These are phyloP conservation scores for Drosophila teissieri DNA, from an alignment of 1,140 invertebrate species.

Conservation along the genomic window DNA sequence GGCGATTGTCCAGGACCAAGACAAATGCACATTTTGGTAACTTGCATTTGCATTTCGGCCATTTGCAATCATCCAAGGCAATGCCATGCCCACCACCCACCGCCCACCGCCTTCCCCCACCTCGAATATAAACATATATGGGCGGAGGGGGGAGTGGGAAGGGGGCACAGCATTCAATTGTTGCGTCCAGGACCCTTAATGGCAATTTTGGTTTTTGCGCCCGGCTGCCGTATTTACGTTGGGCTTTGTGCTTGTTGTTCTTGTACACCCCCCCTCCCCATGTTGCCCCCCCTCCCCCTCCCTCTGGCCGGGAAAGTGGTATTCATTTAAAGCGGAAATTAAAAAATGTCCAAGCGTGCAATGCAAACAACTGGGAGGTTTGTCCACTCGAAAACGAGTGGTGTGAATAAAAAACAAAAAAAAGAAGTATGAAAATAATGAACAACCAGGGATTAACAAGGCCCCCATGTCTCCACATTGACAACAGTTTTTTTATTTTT, in stretches of 20 bases:
- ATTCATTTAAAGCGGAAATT: constrained; percentile 82
- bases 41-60: constrained; percentile 65
- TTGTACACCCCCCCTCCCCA: neutral
- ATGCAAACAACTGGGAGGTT: constrained; percentile 36
- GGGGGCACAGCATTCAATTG: constrained; percentile 21
- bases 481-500: neutral
- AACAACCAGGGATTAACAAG: constrained; percentile 59
- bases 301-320: constrained; percentile 50
- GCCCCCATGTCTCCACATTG: constrained; percentile 10
- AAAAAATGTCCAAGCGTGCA: constrained; percentile 70
- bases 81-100: neutral
- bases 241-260: constrained; percentile 21
- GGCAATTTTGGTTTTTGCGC: constrained; percentile 43
- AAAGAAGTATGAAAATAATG: constrained; percentile 38
- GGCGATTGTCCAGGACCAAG: constrained; percentile 49
- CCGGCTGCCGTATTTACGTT: neutral
- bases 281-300: neutral
- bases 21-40: constrained; percentile 71
- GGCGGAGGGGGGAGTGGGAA: no score
- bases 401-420: neutral
- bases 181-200: constrained; percentile 47
- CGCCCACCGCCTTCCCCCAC: neutral
- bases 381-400: constrained; percentile 12
- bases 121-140: constrained; percentile 1
- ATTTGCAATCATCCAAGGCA: constrained; percentile 29